These are phyloP conservation scores for Trachymyrmex cornetzi DNA, from an alignment of 1,140 invertebrate genomes.

Conservation along the genomic window DNA sequence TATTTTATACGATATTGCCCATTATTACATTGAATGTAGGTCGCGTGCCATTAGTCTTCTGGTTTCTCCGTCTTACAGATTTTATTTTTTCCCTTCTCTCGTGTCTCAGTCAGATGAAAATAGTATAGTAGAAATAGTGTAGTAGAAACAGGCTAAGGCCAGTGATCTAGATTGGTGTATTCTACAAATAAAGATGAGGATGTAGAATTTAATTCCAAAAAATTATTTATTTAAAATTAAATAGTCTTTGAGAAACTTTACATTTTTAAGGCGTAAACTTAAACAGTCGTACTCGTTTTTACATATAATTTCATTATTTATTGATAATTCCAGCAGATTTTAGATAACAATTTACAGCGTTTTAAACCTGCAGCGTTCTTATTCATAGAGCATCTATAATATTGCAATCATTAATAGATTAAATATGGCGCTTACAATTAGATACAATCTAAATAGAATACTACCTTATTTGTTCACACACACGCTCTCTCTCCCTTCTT, in stretches of 20 bases:
- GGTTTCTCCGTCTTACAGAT: conserved; percentile 20
- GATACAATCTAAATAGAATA: not conserved
- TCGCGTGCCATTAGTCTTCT: not conserved
- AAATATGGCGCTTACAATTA: not conserved
- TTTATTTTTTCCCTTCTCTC: conserved; percentile 10
- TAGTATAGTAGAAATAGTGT: conserved; percentile 25
- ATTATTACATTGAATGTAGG: conserved; percentile 32
- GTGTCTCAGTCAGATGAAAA: conserved; percentile 3
- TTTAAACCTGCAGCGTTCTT: too few species aligned
- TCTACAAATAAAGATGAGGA: conserved; percentile 17
- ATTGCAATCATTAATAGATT: not conserved
- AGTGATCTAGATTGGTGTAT: not conserved
- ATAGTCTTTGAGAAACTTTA: not conserved
- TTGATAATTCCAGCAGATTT: too few species aligned
- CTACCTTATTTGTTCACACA: not conserved
- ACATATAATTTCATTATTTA: not conserved
- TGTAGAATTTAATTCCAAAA: not conserved
- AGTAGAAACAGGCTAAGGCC: conserved; percentile 42
- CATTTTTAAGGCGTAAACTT: not conserved
- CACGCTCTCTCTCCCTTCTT: too few species aligned
- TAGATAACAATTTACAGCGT: too few species aligned
- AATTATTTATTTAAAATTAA: not conserved
- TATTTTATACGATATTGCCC: not conserved
- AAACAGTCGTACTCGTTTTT: not conserved
- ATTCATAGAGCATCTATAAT: too few species aligned